phyloP scores from a whole-genome alignment of 2,888 invertebrate species.

The Candidula unifasciata region DNA sequence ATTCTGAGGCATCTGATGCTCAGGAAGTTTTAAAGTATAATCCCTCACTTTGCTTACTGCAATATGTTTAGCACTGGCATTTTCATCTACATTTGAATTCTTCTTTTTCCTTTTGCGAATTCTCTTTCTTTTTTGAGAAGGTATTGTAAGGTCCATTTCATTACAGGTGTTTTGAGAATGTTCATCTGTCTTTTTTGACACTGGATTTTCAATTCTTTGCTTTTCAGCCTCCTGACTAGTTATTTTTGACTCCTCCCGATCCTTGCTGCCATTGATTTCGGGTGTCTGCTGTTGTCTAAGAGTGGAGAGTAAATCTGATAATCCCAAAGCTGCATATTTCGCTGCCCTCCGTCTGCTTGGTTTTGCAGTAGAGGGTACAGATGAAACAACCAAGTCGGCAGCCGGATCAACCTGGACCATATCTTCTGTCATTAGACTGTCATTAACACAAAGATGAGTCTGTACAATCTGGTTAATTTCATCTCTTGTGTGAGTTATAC shows the following conservation, averaged over 20 bases:
- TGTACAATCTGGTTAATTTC: background rate
- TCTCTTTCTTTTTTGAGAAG: conserved; percentile 18
- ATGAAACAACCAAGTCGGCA: background rate
- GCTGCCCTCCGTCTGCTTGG: no score
- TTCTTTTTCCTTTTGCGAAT: conserved; percentile 25
- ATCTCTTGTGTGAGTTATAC: background rate
- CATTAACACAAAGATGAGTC: background rate
- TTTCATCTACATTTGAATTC: background rate
- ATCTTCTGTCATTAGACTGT: background rate
- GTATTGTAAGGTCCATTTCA: background rate
- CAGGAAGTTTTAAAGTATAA: conserved; percentile 30
- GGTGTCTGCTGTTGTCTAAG: background rate
- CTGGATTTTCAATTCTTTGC: background rate
- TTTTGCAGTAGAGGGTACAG: no score
- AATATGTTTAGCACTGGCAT: background rate
- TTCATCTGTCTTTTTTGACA: background rate
- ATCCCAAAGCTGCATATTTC: background rate
- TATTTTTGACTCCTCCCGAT: background rate
- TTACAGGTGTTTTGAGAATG: background rate
- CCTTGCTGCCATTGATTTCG: background rate
- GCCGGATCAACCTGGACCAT: background rate
- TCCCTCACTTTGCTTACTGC: background rate
- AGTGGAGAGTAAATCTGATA: conserved; percentile 1
- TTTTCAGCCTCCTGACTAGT: background rate
- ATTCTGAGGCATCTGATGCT: conserved; percentile 24